Evolutionary conservation across 2,888 invertebrate genomes (phyloP).

Genomic region (Microctonus aethiopoides): DNA sequence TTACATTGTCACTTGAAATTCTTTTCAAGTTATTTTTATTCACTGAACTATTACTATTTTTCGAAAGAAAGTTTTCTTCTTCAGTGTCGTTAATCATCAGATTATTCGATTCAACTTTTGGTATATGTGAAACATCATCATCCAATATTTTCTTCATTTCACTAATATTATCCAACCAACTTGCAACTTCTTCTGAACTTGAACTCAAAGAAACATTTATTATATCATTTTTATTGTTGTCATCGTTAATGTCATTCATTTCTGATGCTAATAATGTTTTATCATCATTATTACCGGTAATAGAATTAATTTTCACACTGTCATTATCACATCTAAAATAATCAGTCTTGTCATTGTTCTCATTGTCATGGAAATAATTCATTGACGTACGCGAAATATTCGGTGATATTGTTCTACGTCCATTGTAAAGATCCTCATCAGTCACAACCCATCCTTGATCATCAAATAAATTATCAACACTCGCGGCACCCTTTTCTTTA

Average conservation of each 20-base stretch:
- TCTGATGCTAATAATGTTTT: background rate
- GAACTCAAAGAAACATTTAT: background rate
- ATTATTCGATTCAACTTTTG: background rate
- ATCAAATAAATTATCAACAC: conserved; percentile 58
- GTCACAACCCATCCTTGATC: conserved; percentile 63
- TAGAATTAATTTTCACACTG: background rate
- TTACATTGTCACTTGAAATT: background rate
- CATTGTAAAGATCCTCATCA: conserved; percentile 48
- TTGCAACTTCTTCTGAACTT: background rate
- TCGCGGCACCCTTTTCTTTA: conserved; percentile 24
- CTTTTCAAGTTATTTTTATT: background rate
- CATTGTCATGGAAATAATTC: background rate
- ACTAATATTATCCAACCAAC: background rate
- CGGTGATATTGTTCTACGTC: background rate
- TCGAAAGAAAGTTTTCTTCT: background rate
- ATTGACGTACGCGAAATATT: conserved; percentile 1
- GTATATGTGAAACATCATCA: background rate
- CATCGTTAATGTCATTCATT: conserved; percentile 19
- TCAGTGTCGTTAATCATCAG: background rate
- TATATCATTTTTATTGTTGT: background rate
- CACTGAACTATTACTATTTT: background rate
- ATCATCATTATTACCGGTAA: conserved; percentile 4
- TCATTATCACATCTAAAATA: background rate
- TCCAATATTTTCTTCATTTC: background rate
- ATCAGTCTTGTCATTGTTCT: background rate